Evolutionary conservation across 1,140 invertebrate genomes (phyloP).

Genomic region (Elymnias hypermnestra): DNA sequence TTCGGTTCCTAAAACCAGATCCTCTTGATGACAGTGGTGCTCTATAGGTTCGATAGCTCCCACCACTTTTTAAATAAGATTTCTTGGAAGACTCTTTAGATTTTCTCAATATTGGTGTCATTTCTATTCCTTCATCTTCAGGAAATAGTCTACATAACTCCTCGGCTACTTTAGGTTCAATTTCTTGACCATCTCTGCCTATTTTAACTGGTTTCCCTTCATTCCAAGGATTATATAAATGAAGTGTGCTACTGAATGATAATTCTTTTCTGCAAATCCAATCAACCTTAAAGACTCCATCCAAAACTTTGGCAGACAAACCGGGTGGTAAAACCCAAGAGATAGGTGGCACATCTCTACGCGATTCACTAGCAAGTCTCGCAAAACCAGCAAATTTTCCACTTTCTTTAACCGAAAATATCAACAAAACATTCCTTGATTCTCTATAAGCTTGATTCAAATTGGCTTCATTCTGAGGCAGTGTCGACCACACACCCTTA

Average conservation of each 20-base stretch:
- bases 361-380: conserved; percentile 89
- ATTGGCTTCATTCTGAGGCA: conserved; percentile 97
- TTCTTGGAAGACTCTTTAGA: conserved; percentile 89
- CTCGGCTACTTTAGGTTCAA: conserved; percentile 95
- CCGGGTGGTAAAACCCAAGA: conserved; percentile 98
- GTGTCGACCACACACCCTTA: conserved; percentile 98
- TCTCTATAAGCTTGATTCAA: conserved; percentile 95
- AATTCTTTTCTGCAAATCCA: conserved; percentile 98
- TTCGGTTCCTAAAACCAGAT: conserved; percentile 57
- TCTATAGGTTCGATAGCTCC: conserved; percentile 71
- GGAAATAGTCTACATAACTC: conserved; percentile 96
- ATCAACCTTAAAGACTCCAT: conserved; percentile 96
- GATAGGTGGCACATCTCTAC: conserved; percentile 91
- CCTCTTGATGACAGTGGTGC: conserved; percentile 59
- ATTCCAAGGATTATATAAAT: conserved; percentile 98
- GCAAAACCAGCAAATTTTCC: conserved; percentile 96
- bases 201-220: conserved; percentile 99
- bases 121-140: conserved; percentile 94
- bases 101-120: conserved; percentile 91
- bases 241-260: conserved; percentile 93
- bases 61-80: conserved; percentile 76
- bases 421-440: conserved; percentile 94
- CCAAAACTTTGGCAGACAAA: conserved; percentile 92
- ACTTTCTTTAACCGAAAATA: conserved; percentile 98
- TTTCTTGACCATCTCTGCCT: conserved; percentile 98